A percentile compares a stretch with the other conserved stretches of the same genome.
Conservation (phyloP, 2,888 invertebrate species). For the Ectemnius continuus region DNA sequence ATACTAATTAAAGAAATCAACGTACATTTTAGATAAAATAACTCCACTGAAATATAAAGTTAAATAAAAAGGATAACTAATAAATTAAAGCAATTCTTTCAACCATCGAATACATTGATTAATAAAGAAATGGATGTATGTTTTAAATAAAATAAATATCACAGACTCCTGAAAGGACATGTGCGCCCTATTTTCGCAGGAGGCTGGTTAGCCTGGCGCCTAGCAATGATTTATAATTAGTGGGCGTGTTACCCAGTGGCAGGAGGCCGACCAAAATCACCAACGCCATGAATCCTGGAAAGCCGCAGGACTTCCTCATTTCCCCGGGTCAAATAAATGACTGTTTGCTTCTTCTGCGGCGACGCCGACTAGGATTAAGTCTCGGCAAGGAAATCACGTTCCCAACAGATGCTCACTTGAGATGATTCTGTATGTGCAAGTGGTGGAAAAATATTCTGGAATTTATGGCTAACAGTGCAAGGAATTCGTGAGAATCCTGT, state of each 20-base stretch:
- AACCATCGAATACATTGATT: too few relatives aligned
- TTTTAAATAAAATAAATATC: too few relatives aligned
- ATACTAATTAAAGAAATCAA: too few relatives aligned
- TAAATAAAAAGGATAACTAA: too few relatives aligned
- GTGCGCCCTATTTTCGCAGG: constrained; percentile 74
- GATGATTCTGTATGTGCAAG: too few relatives aligned
- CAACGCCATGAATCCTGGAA: not conserved
- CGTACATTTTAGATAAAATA: too few relatives aligned
- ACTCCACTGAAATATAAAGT: too few relatives aligned
- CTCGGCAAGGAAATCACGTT: constrained; percentile 5
- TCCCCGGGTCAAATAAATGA: constrained; percentile 67
- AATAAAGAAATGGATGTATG: too few relatives aligned
- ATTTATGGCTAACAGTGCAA: constrained; percentile 24
- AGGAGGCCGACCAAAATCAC: constrained; percentile 15
- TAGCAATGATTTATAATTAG: constrained; percentile 65
- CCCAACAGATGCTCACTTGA: too few relatives aligned
- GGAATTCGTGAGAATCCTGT: constrained; percentile 36
- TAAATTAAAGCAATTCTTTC: too few relatives aligned
- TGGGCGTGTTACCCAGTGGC: constrained; percentile 57
- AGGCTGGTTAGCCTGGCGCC: constrained; percentile 69
- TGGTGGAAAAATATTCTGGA: too few relatives aligned
- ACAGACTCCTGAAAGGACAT: constrained; percentile 45
- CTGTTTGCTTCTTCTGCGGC: constrained; percentile 70
- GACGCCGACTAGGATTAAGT: constrained; percentile 62
- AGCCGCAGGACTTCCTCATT: constrained; percentile 67